These are phyloP conservation scores for Stigmatopora nigra DNA, from an alignment of 2,113 vertebrate species.

Conservation along the genomic window DNA sequence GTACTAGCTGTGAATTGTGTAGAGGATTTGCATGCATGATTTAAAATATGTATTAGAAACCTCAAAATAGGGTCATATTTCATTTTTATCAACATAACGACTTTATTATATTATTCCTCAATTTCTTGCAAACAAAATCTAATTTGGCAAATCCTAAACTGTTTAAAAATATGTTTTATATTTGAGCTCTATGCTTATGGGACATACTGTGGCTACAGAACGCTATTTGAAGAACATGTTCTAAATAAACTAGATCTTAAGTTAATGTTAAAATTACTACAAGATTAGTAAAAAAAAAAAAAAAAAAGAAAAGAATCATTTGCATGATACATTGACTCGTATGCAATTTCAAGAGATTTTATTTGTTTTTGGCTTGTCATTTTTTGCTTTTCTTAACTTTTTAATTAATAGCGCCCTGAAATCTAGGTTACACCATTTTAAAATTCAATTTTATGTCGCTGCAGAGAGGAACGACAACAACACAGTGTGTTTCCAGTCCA, in stretches of 20 bases:
- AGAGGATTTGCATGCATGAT: background rate
- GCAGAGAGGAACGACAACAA: conserved; percentile 60
- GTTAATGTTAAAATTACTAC: too few species aligned
- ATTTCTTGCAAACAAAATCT: background rate
- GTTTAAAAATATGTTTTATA: too few species aligned
- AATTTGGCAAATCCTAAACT: background rate
- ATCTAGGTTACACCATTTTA: background rate
- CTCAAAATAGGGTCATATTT: background rate
- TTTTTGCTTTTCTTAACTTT: background rate
- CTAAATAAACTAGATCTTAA: too few species aligned
- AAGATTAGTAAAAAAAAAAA: too few species aligned
- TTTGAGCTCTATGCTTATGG: too few species aligned
- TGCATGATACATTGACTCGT: background rate
- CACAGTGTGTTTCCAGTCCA: conserved; percentile 56
- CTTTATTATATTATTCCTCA: background rate
- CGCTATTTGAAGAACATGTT: too few species aligned
- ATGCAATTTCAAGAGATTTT: background rate
- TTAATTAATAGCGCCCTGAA: background rate
- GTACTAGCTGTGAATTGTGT: background rate
- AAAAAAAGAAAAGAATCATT: too few species aligned
- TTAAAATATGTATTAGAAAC: background rate
- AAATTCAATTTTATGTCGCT: conserved; percentile 23
- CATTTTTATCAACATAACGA: background rate
- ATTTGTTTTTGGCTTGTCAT: background rate
- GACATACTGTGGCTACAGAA: too few species aligned